A percentile compares a stretch with the other conserved stretches of the same genome.
Conservation (phyloP, 2,113 vertebrate genomes). For the Lonchura striata region DNA sequence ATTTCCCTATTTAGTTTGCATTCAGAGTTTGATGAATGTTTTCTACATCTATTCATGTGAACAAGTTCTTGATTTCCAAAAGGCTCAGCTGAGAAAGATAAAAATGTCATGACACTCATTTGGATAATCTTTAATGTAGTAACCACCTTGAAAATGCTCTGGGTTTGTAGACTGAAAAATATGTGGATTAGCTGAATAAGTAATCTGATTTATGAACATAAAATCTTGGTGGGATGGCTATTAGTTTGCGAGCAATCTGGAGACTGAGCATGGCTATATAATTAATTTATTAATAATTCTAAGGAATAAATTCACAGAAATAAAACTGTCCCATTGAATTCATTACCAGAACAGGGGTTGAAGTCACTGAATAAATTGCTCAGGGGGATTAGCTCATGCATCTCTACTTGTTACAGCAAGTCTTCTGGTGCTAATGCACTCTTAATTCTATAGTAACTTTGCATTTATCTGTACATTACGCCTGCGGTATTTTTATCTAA, state of each 20-base stretch:
- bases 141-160: slow-evolving; percentile 28
- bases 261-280: neutral
- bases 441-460: neutral
- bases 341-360: neutral
- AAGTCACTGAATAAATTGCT: neutral
- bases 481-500: neutral
- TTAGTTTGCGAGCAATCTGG: neutral
- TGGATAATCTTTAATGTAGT: slow-evolving; percentile 24
- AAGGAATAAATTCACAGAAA: slow-evolving; percentile 20
- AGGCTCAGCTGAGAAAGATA: slow-evolving; percentile 24
- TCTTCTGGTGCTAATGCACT: neutral
- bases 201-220: slow-evolving; percentile 3
- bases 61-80: neutral
- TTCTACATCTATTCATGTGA: slow-evolving; percentile 18
- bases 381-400: neutral
- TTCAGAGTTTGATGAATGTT: slow-evolving; percentile 23
- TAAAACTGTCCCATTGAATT: slow-evolving; percentile 20
- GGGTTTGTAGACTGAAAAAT: neutral
- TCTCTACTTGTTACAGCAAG: neutral
- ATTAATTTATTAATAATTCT: slow-evolving; percentile 26
- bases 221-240: neutral
- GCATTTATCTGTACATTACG: neutral
- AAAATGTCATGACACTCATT: slow-evolving; percentile 26
- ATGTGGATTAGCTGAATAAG: neutral
- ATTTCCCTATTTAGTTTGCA: slow-evolving; percentile 1